Evolutionary conservation across 2,113 vertebrate species (phyloP).

Genomic region (Leptocoma aspasia): DNA sequence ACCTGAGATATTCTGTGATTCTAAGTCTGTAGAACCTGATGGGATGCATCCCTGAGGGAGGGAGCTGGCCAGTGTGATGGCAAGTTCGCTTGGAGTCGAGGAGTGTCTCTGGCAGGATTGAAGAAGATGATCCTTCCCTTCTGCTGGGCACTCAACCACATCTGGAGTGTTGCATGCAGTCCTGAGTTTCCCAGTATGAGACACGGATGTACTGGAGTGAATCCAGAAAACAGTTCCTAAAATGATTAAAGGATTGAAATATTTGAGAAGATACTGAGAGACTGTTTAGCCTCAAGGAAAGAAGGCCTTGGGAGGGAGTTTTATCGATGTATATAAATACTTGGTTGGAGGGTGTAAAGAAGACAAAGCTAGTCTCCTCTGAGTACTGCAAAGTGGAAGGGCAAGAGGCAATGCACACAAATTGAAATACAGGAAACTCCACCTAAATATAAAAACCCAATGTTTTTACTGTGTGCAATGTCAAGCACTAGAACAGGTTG

Average conservation of each 20-base stretch:
- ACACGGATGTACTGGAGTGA: background rate
- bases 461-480: background rate
- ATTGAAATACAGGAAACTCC: background rate
- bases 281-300: background rate
- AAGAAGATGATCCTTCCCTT: background rate
- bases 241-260: background rate
- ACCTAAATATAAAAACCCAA: background rate
- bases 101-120: background rate
- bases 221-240: background rate
- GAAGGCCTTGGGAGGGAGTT: background rate
- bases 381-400: background rate
- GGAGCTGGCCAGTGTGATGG: background rate
- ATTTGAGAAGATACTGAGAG: background rate
- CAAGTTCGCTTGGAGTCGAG: background rate
- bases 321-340: background rate
- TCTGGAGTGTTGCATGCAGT: background rate
- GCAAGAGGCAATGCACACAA: background rate
- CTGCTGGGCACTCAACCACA: background rate
- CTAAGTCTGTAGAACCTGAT: background rate
- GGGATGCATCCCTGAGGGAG: background rate
- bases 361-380: background rate
- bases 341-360: background rate
- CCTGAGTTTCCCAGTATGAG: background rate
- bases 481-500: background rate
- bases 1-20: background rate